phyloP scores from a whole-genome alignment of 2,113 vertebrate genomes.

The Alexandromys fortis region DNA sequence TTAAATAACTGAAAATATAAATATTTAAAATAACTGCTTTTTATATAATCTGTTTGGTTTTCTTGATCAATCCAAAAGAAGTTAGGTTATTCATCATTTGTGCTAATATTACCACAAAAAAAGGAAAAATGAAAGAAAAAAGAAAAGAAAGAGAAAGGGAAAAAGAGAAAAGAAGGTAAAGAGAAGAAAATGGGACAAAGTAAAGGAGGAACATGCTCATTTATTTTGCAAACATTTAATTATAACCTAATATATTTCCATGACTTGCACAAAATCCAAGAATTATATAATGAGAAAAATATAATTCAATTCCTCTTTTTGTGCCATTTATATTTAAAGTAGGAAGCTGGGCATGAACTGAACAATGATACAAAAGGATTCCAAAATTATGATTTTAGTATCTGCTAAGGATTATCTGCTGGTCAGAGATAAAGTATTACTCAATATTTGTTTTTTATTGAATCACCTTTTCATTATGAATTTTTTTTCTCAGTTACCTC shows the following conservation, averaged over 20 bases:
- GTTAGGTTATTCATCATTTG: constrained; percentile 8
- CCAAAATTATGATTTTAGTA: neutral
- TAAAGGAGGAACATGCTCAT: neutral
- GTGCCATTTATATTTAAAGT: neutral
- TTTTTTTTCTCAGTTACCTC: neutral
- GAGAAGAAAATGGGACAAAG: neutral
- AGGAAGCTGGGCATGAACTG: neutral
- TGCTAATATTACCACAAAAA: neutral
- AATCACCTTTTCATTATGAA: neutral
- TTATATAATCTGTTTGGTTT: neutral
- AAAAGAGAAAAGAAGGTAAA: neutral
- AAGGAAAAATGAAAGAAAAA: neutral
- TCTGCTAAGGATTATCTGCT: neutral
- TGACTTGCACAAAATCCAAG: neutral
- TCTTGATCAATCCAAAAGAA: constrained; percentile 42
- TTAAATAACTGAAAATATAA: constrained; percentile 35
- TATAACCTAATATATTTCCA: neutral
- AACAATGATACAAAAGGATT: neutral
- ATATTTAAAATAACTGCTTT: constrained; percentile 27
- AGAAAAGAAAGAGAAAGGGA: neutral
- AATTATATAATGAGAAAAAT: neutral
- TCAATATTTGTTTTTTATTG: neutral
- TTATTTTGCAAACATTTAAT: constrained; percentile 36
- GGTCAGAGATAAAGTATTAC: neutral
- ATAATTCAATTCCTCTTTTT: neutral